Evolutionary conservation across 2,888 invertebrate species (phyloP), one percentile per base, ranked within the genome.

Genomic region (Venusia cambrica): DNA sequence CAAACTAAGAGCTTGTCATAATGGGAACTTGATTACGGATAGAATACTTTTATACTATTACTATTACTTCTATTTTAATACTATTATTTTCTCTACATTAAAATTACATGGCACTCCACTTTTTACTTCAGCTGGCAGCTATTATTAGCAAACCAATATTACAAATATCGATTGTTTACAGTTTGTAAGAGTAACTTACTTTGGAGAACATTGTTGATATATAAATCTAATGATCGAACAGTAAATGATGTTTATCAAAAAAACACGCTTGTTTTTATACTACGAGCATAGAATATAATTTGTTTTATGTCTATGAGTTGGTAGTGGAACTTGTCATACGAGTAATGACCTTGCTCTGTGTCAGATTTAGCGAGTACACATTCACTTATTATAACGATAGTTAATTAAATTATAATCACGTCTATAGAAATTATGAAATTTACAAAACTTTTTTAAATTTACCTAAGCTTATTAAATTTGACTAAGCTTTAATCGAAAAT

Each of bases 121-220:
- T n/a, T n/a, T n/a, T n/a, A n/a, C n/a, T n/a, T n/a, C n/a, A n/a
- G n/a, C n/a, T n/a, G n/a, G n/a, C n/a, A n/a, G n/a, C n/a, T n/a
- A n/a, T n/a, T n/a, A n/a, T n/a, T n/a, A n/a, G n/a, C n/a, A n/a
- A n/a, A n/a, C n/a, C n/a, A n/a, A n/a, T n/a, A n/a, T n/a, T n/a
- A n/a, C n/a, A n/a, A n/a, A n/a, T 19, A 9, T 2, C 5, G 9
- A 7, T 8, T 9, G 2, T 8, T 5, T 9, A 8, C 5, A 9
- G 9, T 9, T 19, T 19, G 4, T 1, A 4, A 8, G 3, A 9
- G 2, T 2, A 28, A 55, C 70, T 65, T 55, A 73, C 73, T 66
- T 69, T 73, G 37, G 60, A 63, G 57, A 62, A 63, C 73, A 72
- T n/a, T 72, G 44, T 57, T 68, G 55, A 43, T 53, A 30, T 35